Evolutionary conservation across 2,797 vertebrate species (phyloP).

Genomic region (Leucoraja ocellata): DNA sequence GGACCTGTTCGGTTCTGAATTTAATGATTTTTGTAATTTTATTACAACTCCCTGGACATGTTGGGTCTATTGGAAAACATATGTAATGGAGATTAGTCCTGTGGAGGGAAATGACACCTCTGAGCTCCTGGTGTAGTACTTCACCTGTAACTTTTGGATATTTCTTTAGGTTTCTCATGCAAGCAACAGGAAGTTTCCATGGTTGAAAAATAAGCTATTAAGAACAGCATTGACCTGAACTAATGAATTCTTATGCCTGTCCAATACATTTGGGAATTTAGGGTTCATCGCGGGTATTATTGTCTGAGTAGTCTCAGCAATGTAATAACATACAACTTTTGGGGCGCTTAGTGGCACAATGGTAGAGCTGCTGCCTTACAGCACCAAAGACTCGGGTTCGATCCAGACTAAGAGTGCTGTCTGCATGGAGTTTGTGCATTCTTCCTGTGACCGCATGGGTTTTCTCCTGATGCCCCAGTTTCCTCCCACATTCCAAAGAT

Average conservation of each 20-base stretch:
- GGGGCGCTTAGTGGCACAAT: too few relatives aligned
- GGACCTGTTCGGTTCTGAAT: not conserved
- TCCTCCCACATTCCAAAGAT: too few relatives aligned
- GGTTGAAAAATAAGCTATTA: not conserved
- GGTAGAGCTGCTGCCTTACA: too few relatives aligned
- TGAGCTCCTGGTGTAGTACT: not conserved
- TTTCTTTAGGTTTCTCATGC: not conserved
- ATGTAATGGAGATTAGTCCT: not conserved
- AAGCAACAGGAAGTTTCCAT: not conserved
- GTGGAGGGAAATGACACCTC: not conserved
- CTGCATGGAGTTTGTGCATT: too few relatives aligned
- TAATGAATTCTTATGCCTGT: not conserved
- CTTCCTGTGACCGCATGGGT: too few relatives aligned
- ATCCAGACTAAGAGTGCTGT: too few relatives aligned
- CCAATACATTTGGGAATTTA: not conserved
- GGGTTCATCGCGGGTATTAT: not conserved
- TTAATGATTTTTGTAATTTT: not conserved
- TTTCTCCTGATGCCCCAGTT: too few relatives aligned
- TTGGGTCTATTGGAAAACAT: not conserved
- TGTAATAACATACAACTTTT: too few relatives aligned
- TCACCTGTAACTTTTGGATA: not conserved
- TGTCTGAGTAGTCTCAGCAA: not conserved
- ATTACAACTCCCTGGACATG: not conserved
- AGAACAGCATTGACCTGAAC: not conserved
- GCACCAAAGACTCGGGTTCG: too few relatives aligned